Evolutionary conservation across 1,140 invertebrate species (phyloP).

Genomic region (Meloidogyne floridensis): DNA sequence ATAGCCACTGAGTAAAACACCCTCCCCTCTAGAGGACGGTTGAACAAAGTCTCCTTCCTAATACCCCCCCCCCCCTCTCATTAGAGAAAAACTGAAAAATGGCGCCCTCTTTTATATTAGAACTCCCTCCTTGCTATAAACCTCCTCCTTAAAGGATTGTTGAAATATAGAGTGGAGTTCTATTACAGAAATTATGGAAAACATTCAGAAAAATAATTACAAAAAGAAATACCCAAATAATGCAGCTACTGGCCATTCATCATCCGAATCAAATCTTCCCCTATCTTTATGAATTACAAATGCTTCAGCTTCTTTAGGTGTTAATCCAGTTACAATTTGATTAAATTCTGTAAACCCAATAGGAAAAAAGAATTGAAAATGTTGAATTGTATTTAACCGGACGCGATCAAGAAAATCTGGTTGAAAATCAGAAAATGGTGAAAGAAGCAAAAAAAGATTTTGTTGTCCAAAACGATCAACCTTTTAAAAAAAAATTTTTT

Average conservation of each 20-base stretch:
- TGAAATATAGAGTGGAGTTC: too few species aligned
- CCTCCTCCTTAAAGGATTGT: too few species aligned
- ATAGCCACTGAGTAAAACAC: too few species aligned
- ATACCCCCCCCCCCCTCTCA: too few species aligned
- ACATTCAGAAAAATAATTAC: neutral
- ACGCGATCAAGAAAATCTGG: constrained; percentile 63
- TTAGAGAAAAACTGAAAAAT: too few species aligned
- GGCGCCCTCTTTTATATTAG: too few species aligned
- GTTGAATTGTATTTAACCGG: constrained; percentile 62
- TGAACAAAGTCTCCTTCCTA: too few species aligned
- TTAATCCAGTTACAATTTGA: constrained; percentile 47
- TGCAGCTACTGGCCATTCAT: constrained; percentile 47
- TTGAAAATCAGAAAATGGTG: constrained; percentile 64
- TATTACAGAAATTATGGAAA: too few species aligned
- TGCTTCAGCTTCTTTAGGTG: constrained; percentile 14
- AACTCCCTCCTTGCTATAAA: too few species aligned
- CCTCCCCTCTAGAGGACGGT: too few species aligned
- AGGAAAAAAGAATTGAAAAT: constrained; percentile 65
- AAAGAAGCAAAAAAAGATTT: constrained; percentile 57
- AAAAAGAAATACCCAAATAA: constrained; percentile 16
- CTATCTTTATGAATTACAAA: constrained; percentile 62
- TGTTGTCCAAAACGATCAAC: constrained; percentile 62
- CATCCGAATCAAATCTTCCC: constrained; percentile 60
- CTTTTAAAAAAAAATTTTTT: neutral
- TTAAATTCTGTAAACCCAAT: constrained; percentile 63